These are phyloP conservation scores for Hylomyscus alleni DNA, from an alignment of 2,797 vertebrate species.

Conservation along the genomic window DNA sequence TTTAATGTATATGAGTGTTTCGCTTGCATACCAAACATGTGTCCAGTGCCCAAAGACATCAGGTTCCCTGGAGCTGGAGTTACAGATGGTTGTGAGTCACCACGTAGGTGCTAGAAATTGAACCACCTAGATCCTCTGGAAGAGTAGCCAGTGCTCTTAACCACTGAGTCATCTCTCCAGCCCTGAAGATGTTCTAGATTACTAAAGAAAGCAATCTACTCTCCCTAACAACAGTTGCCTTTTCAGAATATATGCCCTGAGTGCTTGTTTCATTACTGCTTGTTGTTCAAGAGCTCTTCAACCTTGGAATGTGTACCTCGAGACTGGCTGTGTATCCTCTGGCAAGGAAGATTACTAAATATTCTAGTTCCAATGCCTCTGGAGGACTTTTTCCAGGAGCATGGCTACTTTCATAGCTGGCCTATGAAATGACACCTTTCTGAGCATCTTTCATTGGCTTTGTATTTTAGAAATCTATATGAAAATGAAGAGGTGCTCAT, in stretches of 20 bases:
- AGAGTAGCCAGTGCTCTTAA: not conserved
- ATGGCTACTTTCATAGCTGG: not conserved
- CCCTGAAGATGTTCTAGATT: not conserved
- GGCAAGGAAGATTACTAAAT: slow-evolving; percentile 36
- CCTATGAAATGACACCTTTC: not conserved
- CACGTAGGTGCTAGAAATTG: not conserved
- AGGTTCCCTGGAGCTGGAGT: not conserved
- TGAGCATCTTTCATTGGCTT: not conserved
- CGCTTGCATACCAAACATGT: not conserved
- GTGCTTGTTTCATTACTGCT: not conserved
- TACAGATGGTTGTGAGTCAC: not conserved
- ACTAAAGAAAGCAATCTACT: slow-evolving; percentile 23
- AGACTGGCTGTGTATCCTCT: slow-evolving; percentile 10
- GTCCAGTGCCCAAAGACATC: not conserved
- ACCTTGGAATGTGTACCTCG: not conserved
- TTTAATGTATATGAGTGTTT: not conserved
- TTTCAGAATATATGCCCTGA: not conserved
- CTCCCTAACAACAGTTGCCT: not conserved
- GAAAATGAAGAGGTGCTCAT: not conserved
- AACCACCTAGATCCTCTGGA: not conserved
- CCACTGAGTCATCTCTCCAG: not conserved
- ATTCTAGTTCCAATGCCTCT: not conserved
- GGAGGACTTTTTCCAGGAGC: not conserved
- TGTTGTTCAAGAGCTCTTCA: not conserved
- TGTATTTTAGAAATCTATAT: not conserved